Evolutionary conservation across 2,113 vertebrate genomes (phyloP).

Genomic region (Perca flavescens): DNA sequence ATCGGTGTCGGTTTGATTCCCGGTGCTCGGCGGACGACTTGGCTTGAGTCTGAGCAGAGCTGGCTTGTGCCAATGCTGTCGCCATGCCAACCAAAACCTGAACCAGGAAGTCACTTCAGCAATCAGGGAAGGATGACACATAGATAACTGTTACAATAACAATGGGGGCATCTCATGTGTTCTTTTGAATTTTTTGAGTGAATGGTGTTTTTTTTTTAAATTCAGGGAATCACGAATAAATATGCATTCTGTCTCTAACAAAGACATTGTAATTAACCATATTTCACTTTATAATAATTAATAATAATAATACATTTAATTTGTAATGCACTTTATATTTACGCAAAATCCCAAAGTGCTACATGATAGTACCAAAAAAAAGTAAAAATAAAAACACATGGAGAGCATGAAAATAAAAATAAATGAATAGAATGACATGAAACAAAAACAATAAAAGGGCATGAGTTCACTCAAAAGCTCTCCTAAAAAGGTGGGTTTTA

Average conservation of each 20-base stretch:
- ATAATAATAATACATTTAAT: no score
- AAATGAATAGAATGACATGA: no score
- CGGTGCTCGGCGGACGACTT: conserved; percentile 27
- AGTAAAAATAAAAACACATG: no score
- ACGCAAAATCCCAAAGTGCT: no score
- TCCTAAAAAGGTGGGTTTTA: no score
- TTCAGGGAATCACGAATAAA: conserved; percentile 17
- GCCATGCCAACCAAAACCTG: conserved; percentile 37
- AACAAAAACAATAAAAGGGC: no score
- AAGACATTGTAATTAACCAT: conserved; percentile 24
- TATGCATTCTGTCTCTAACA: conserved; percentile 13
- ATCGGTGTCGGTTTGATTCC: conserved; percentile 58
- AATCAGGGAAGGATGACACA: not conserved
- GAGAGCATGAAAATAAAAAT: no score
- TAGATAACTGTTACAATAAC: conserved; percentile 10
- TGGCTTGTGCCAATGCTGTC: conserved; percentile 37
- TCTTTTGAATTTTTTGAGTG: not conserved
- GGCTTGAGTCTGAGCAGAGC: conserved; percentile 54
- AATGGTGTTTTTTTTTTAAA: not conserved
- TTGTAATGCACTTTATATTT: no score
- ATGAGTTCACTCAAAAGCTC: no score
- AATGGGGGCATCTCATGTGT: not conserved
- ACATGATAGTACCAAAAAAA: no score
- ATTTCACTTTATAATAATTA: conserved; percentile 4
- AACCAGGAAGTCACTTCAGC: conserved; percentile 31